Percentiles rank a stretch among this genome's conserved stretches.
Conservation (phyloP, 2,888 invertebrate genomes). For the Camponotus fellah region DNA sequence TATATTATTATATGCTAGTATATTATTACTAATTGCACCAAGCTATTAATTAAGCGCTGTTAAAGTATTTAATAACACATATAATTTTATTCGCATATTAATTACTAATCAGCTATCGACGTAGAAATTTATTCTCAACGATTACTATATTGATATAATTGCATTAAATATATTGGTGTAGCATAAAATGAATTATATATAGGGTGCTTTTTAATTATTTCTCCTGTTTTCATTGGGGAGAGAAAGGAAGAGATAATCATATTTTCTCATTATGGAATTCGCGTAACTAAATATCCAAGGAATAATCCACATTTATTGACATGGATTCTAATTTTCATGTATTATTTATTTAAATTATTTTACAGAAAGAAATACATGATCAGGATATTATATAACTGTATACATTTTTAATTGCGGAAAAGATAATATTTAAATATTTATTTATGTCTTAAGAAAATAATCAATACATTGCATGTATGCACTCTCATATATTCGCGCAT, state of each 20-base stretch:
- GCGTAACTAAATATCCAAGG: neutral
- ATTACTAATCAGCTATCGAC: constrained; percentile 47
- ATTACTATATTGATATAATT: constrained; percentile 38
- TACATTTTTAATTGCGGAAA: neutral
- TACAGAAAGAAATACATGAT: neutral
- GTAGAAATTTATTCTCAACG: constrained; percentile 39
- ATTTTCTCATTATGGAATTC: neutral
- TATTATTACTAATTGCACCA: constrained; percentile 34
- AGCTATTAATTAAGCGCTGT: constrained; percentile 38
- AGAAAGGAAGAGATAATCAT: neutral
- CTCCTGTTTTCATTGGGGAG: neutral
- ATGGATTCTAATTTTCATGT: neutral
- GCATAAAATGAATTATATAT: constrained; percentile 29
- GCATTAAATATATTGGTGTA: constrained; percentile 15
- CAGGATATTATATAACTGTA: neutral
- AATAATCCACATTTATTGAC: neutral
- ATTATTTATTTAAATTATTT: neutral
- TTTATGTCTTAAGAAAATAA: neutral
- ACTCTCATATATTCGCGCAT: neutral
- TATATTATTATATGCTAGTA: constrained; percentile 14
- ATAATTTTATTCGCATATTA: constrained; percentile 46
- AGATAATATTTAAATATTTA: neutral
- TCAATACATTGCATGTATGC: neutral
- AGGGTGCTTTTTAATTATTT: constrained; percentile 24
- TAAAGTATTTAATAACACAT: constrained; percentile 49